Conservation (phyloP, 2,113 vertebrate genomes). For the Chlorodrepanis virens region DNA sequence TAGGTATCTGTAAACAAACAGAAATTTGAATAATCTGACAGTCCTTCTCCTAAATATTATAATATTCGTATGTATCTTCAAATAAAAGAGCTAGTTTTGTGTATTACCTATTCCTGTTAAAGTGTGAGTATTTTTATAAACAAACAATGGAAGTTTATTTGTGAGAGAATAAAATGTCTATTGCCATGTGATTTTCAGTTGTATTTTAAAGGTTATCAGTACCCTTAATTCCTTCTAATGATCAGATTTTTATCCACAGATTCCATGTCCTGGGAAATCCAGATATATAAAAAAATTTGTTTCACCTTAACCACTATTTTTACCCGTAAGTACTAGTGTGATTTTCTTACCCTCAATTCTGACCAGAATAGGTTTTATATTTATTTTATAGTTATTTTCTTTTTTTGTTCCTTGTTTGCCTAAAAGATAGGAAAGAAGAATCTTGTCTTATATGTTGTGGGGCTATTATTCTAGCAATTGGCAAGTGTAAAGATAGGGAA, state of each 20-base stretch:
- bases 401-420: background rate
- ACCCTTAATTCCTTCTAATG: background rate
- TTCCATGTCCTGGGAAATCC: background rate
- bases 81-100: background rate
- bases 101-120: background rate
- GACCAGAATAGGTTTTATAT: background rate
- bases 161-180: background rate
- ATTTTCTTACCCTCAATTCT: background rate
- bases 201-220: background rate
- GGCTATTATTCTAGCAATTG: background rate
- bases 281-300: background rate
- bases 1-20: background rate
- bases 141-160: background rate
- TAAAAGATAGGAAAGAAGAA: background rate
- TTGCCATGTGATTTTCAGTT: background rate
- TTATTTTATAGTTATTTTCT: background rate
- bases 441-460: fast-evolving
- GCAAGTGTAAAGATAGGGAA: background rate
- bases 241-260: background rate
- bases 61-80: background rate
- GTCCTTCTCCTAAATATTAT: background rate
- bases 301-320: background rate
- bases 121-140: background rate
- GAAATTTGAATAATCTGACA: background rate
- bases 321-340: background rate